Percentiles rank a stretch among this genome's conserved stretches.
phyloP scores from a whole-genome alignment of 1,140 invertebrate species.

The Pseudomyrmex cubaensis region DNA sequence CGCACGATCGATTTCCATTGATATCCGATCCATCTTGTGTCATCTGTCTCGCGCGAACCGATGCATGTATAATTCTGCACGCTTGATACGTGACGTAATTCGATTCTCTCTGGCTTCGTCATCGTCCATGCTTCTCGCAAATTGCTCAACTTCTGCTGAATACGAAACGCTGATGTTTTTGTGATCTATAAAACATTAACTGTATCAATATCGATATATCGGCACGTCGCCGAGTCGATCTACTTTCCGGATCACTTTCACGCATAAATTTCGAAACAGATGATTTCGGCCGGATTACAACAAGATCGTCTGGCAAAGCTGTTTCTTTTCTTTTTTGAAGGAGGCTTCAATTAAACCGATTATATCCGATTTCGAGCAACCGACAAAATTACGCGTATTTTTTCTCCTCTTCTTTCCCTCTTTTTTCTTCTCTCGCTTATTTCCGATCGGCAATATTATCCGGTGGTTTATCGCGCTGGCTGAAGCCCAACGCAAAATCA shows the following conservation, averaged over 20 bases:
- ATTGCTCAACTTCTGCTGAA: constrained; percentile 15
- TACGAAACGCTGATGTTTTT: not conserved
- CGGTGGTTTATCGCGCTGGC: not conserved
- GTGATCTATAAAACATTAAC: constrained; percentile 26
- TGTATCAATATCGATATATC: not conserved
- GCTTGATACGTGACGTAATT: constrained; percentile 26
- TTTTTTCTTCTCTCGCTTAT: not conserved
- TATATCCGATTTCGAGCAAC: constrained; percentile 43
- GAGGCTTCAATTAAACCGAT: constrained; percentile 33
- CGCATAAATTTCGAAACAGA: constrained; percentile 47
- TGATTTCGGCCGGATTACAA: constrained; percentile 19
- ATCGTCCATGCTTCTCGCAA: not conserved
- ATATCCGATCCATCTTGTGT: constrained; percentile 31
- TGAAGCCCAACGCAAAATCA: constrained; percentile 1
- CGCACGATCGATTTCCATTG: constrained; percentile 26
- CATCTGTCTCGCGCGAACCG: constrained; percentile 9
- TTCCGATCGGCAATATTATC: constrained; percentile 16
- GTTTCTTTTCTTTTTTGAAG: not conserved
- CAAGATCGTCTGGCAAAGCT: not conserved
- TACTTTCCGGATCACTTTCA: constrained; percentile 52
- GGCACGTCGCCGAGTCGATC: not conserved
- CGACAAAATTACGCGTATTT: constrained; percentile 24
- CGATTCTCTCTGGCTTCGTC: constrained; percentile 11
- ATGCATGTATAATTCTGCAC: constrained; percentile 14
- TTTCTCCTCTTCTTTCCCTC: not conserved